Evolutionary conservation across 2,888 invertebrate genomes (phyloP).

Genomic region (Xylocampa areola): DNA sequence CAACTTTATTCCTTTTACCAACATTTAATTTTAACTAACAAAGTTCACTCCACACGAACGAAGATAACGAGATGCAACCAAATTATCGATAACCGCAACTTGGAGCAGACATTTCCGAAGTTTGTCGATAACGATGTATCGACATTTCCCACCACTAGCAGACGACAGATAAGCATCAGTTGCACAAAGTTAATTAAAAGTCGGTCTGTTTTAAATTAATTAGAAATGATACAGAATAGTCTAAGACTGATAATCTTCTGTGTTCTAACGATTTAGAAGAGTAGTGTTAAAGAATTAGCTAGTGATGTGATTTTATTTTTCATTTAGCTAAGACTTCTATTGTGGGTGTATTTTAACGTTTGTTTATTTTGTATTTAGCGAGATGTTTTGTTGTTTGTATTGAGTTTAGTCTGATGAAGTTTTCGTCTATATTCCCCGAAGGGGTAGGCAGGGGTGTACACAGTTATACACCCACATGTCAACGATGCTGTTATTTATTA

Average conservation of each 20-base stretch:
- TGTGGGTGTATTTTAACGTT: conserved; percentile 20
- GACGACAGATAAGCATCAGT: conserved; percentile 70
- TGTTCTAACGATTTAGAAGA: conserved; percentile 17
- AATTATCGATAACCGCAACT: conserved; percentile 57
- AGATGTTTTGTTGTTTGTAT: conserved; percentile 1
- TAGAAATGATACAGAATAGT: conserved; percentile 57
- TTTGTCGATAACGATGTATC: conserved; percentile 52
- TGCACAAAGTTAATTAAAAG: conserved; percentile 78
- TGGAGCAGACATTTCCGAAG: conserved; percentile 25
- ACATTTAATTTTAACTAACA: conserved; percentile 47
- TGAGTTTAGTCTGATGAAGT: background rate
- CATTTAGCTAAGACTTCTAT: conserved; percentile 21
- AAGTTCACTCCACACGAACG: conserved; percentile 40
- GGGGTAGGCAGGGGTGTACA: no score
- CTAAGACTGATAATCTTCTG: conserved; percentile 25
- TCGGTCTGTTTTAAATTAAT: conserved; percentile 75
- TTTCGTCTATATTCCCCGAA: no score
- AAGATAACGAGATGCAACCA: conserved; percentile 48
- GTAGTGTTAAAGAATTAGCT: conserved; percentile 8
- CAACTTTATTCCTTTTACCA: conserved; percentile 29
- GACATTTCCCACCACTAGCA: conserved; percentile 59
- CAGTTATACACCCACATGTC: no score
- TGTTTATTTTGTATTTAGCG: conserved; percentile 13
- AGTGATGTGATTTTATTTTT: conserved; percentile 14
- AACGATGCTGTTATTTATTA: no score